Evolutionary conservation across 2,797 vertebrate species (phyloP).

Genomic region (Pteropus rufus): DNA sequence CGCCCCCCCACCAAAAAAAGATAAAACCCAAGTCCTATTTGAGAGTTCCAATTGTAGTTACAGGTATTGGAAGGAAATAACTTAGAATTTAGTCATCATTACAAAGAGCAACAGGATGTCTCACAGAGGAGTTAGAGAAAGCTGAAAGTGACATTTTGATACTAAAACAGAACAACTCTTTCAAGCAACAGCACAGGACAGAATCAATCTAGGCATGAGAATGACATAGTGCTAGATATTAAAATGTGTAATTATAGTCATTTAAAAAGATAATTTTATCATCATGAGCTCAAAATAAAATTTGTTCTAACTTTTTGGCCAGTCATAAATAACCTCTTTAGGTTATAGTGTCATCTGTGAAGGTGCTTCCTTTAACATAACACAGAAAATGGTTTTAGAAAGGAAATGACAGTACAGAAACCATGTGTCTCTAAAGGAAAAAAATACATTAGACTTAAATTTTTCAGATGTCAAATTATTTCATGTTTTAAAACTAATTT

Average conservation of each 20-base stretch:
- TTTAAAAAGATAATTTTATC: neutral
- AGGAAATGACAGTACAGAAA: neutral
- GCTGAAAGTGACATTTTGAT: neutral
- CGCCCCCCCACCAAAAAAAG: neutral
- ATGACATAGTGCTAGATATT: neutral
- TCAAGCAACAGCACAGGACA: neutral
- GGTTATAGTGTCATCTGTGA: neutral
- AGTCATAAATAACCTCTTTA: neutral
- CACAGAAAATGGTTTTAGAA: neutral
- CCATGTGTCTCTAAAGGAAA: neutral
- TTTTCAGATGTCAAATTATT: neutral
- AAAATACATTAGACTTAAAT: neutral
- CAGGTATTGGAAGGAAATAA: neutral
- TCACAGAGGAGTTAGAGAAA: neutral
- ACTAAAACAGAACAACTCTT: neutral
- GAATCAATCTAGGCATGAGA: neutral
- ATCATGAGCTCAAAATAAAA: neutral
- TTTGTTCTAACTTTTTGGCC: neutral
- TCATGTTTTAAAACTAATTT: neutral
- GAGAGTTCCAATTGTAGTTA: neutral
- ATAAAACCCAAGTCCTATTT: neutral
- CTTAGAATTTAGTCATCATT: neutral
- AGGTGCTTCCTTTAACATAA: neutral
- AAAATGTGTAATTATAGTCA: neutral
- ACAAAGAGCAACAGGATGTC: neutral